A percentile compares a stretch with the other conserved stretches of the same genome.
Evolutionary conservation across 2,797 vertebrate genomes (phyloP).

Genomic region (Pseudotriccus pelzelni): DNA sequence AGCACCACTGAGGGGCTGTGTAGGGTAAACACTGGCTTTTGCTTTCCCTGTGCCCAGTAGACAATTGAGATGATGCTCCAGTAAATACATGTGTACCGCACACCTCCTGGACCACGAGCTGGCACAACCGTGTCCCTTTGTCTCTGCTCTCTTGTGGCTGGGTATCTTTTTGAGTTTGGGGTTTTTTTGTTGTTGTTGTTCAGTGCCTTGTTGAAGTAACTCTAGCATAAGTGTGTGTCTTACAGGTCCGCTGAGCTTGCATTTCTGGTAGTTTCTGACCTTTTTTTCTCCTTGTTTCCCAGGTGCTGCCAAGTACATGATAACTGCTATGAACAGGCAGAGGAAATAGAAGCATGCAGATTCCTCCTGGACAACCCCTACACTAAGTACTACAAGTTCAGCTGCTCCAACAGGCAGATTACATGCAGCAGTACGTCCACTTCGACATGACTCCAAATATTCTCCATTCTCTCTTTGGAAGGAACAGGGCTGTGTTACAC

Average conservation of each 20-base stretch:
- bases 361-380: constrained; percentile 69
- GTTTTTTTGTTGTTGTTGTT: background rate
- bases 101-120: background rate
- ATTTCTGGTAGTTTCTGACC: background rate
- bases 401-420: constrained; percentile 31
- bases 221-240: rapidly evolving
- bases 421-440: constrained; percentile 69
- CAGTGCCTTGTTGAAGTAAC: background rate
- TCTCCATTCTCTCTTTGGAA: background rate
- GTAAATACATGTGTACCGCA: rapidly evolving
- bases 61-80: background rate
- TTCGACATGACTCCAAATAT: rapidly evolving
- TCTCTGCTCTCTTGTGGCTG: background rate
- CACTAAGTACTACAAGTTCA: constrained; percentile 4
- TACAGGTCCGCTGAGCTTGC: background rate
- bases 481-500: background rate
- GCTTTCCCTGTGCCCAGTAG: background rate
- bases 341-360: background rate
- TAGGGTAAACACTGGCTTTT: background rate
- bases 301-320: constrained; percentile 78
- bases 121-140: background rate
- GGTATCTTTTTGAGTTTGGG: no score
- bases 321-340: constrained; percentile 38
- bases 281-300: background rate
- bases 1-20: rapidly evolving